Evolutionary conservation across 2,888 invertebrate genomes (phyloP), one percentile per base, ranked within the genome.

Genomic region (Stenchaetothrips biformis): DNA sequence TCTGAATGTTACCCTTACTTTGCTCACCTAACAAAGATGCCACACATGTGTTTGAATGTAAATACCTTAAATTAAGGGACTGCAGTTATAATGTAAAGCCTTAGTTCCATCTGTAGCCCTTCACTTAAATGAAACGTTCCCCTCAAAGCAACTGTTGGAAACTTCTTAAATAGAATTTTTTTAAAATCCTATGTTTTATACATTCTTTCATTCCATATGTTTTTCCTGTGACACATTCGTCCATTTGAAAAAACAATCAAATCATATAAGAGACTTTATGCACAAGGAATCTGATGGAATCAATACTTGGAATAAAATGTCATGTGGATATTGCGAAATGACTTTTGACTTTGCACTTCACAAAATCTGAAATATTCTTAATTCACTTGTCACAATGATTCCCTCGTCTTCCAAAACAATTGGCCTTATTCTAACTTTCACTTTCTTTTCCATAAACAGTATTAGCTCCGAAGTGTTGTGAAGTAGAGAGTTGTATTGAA

Each of bases 21-120:
- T 74, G 67, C 67, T 74, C 67, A 74, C 25, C 25, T 8, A 25
- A 74, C 67, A 74, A 74, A 21, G 67, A 74, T 74, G 25, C 37
- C 25, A 74, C 18, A 18, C 18, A 59, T 59, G 67, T 74, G 67
- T 25, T 74, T 74, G 67, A 25, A 74, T 74, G 67, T 74, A 74
- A 25, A 74, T 74, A 74, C 67, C 21, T 74, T 74, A 74, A 6
- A 7, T 74, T 74, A 74, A 21, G 67, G 11, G 67, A 74, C 67
- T 74, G 67, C 16, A 53, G 53, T 9, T 59, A 59, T 59, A 59
- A 59, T 59, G 59, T 59, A 18, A 59, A 59, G 6, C 18, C 59
- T 18, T 59, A 18, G 16, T 18, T 59, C 59, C 59, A 59, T 59
- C 59, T 59, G 6, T 59, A 59, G 59, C 59, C 59, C 6, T 16